These are phyloP conservation scores for Hypomecis atomaria DNA, from an alignment of 2,888 invertebrate species.

Conservation along the genomic window DNA sequence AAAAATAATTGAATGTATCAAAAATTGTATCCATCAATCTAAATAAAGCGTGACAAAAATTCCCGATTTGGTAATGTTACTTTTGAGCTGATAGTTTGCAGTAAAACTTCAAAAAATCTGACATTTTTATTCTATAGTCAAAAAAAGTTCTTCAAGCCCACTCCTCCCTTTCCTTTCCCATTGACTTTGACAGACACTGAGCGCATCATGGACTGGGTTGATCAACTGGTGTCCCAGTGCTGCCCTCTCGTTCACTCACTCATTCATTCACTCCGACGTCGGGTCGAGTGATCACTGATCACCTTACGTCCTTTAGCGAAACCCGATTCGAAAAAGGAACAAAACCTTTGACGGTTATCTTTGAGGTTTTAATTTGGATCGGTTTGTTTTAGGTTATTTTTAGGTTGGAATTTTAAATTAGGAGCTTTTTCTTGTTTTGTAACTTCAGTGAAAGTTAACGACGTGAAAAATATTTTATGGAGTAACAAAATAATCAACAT, in stretches of 20 bases:
- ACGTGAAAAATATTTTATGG: no score
- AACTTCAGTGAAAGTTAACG: not conserved
- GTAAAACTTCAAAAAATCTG: no score
- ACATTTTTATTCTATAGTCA: not conserved
- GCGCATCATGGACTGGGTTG: conserved; percentile 70
- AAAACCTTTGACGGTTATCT: conserved; percentile 43
- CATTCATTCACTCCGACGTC: conserved; percentile 69
- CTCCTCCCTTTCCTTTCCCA: conserved; percentile 58
- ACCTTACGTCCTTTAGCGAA: conserved; percentile 66
- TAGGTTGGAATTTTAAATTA: conserved; percentile 6
- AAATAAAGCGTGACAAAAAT: no score
- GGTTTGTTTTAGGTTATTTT: conserved; percentile 22
- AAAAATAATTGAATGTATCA: no score
- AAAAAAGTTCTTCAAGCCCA: conserved; percentile 37
- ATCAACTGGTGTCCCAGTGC: conserved; percentile 80
- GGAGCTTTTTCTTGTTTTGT: not conserved
- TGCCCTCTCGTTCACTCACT: conserved; percentile 67
- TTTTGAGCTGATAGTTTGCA: no score
- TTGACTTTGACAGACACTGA: conserved; percentile 75
- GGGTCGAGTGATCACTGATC: conserved; percentile 80
- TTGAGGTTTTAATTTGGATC: conserved; percentile 37
- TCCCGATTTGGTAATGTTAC: no score
- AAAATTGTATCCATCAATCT: no score
- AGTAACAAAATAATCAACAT: no score
- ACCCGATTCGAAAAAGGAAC: conserved; percentile 58